A percentile compares a stretch with the other conserved stretches of the same genome.
Conservation (phyloP, 2,797 vertebrate species). For the Austrolebias charrua region DNA sequence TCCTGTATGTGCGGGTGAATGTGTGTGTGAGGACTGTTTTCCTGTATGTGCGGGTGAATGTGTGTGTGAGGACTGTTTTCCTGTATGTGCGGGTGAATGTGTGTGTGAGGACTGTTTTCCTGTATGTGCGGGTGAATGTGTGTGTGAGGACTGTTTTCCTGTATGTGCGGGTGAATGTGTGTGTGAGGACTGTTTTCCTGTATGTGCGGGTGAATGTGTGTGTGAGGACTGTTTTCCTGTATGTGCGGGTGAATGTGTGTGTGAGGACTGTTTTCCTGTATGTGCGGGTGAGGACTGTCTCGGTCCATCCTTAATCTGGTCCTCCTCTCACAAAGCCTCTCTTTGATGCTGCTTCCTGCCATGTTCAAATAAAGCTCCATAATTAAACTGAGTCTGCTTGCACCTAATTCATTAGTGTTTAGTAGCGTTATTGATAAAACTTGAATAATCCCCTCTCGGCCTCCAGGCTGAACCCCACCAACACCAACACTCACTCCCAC, state of each 20-base stretch:
- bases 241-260: constrained; percentile 20
- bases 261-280: no score
- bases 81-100: constrained; percentile 11
- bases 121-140: constrained; percentile 13
- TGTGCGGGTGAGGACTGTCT: constrained; percentile 35
- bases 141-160: constrained; percentile 29
- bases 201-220: constrained; percentile 16
- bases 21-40: constrained; percentile 33
- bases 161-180: constrained; percentile 14
- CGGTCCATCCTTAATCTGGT: constrained; percentile 75
- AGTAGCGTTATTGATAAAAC: constrained; percentile 79
- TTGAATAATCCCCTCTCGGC: constrained; percentile 59
- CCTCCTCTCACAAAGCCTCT: constrained; percentile 77
- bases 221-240: no score
- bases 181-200: constrained; percentile 26
- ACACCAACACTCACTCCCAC: background rate
- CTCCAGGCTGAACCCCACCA: constrained; percentile 43
- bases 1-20: constrained; percentile 10
- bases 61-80: constrained; percentile 32
- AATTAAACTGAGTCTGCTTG: constrained; percentile 75
- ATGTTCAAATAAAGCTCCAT: constrained; percentile 74
- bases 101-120: constrained; percentile 30
- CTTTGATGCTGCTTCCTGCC: constrained; percentile 83
- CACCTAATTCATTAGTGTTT: constrained; percentile 77
- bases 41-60: constrained; percentile 9